Evolutionary conservation across 2,888 invertebrate species (phyloP), one percentile per base, ranked within the genome.

Genomic region (Malthinus flaveolus): DNA sequence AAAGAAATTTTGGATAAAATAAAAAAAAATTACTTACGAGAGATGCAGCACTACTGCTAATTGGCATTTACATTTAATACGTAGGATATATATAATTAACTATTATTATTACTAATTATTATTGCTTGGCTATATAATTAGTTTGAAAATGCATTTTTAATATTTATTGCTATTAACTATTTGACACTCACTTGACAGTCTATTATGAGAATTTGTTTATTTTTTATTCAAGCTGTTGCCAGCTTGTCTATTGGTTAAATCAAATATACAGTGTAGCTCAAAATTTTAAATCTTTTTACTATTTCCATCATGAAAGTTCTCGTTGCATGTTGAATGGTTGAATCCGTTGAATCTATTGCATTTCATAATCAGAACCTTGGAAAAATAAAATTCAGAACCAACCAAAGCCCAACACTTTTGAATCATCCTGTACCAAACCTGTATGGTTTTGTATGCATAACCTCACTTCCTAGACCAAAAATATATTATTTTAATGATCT

Each of bases 21-120:
- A 1, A n/a, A 7, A 42, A n/a, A 50, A 31, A 39, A 13, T 23
- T 49, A 74, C 73, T 75, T 71, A 78, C 78, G 64, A 71, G 64
- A 42, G 73, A 68, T 68, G 73, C 74, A 70, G 73, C 73, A 71
- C 73, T 75, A 68, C 77, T 78, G 70, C 77, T 78, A 68, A 73
- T 78, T 71, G 78, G 78, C 78, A 78, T 79, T 76, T 76, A 77
- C 68, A 67, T 61, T 67, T 66, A 48, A n/a, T 49, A 13, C 3
- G 10, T 37, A 52, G 12, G 7, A 36, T 45, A 45, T 50, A 12
- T 39, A 12, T 7, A 46, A 45, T 7, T 32, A 46, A 10, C 8
- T 32, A 34, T 42, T 12, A 15, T 48, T 47, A 32, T 34, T 47
- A 32, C 13, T 47, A 12, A 10, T 12, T 47, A 33, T 34, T 32